phyloP scores from a whole-genome alignment of 2,888 invertebrate species.

The Embidobia sp. region DNA sequence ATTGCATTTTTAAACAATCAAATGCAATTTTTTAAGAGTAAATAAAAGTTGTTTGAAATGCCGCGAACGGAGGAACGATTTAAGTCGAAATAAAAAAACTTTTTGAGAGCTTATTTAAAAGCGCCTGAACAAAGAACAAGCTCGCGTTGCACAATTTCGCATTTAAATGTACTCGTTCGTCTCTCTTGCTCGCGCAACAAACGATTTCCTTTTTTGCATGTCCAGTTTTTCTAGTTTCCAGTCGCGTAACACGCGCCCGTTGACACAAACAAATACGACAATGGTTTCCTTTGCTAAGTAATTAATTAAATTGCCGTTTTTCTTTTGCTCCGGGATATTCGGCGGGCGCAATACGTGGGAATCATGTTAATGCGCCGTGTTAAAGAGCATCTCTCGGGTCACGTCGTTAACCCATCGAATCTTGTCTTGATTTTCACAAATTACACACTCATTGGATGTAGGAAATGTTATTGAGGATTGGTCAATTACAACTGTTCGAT shows the following conservation, averaged over 20 bases:
- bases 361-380: conserved; percentile 38
- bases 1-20: no score
- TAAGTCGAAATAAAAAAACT: background rate
- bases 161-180: conserved; percentile 40
- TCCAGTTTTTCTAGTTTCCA: conserved; percentile 31
- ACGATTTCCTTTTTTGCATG: conserved; percentile 36
- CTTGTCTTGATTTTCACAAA: conserved; percentile 25
- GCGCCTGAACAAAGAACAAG: conserved; percentile 15
- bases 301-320: conserved; percentile 52
- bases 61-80: background rate
- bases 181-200: conserved; percentile 15
- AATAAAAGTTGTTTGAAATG: background rate
- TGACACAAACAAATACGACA: conserved; percentile 46
- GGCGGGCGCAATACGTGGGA: conserved; percentile 44
- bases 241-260: conserved; percentile 42
- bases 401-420: conserved; percentile 37
- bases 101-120: conserved; percentile 21
- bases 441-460: background rate
- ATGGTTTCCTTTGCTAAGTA: conserved; percentile 36
- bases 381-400: conserved; percentile 35
- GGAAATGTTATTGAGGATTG: background rate
- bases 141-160: conserved; percentile 40
- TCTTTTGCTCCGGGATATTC: conserved; percentile 20
- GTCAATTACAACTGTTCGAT: no score
- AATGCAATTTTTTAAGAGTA: no score